A percentile compares a stretch with the other conserved stretches of the same genome.
phyloP scores from a whole-genome alignment of 1,140 invertebrate genomes.

The Pogonomyrmex californicus region DNA sequence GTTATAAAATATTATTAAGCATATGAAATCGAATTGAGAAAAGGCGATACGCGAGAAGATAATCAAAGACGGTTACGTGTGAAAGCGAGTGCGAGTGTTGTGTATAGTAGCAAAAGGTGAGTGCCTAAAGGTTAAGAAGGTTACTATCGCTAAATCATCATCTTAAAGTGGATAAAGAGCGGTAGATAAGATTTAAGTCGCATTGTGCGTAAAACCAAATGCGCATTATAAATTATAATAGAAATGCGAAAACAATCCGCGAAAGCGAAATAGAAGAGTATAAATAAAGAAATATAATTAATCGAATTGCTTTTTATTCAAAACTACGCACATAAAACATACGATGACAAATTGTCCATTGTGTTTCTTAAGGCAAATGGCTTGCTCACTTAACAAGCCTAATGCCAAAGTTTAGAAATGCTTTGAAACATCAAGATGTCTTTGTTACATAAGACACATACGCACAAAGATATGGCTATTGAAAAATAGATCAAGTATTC shows the following conservation, averaged over 20 bases:
- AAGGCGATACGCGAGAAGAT: constrained; percentile 28
- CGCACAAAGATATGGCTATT: too few species aligned
- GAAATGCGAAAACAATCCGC: background rate
- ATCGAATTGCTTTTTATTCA: background rate
- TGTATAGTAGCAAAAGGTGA: constrained; percentile 75
- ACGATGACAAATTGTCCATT: too few species aligned
- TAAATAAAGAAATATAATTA: background rate
- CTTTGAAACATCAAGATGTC: too few species aligned
- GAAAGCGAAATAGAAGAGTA: background rate
- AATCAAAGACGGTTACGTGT: constrained; percentile 69
- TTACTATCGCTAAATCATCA: constrained; percentile 73
- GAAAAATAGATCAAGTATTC: too few species aligned
- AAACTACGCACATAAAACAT: too few species aligned
- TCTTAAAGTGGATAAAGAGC: constrained; percentile 48
- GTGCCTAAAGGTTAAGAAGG: constrained; percentile 72
- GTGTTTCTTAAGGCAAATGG: too few species aligned
- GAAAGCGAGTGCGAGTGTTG: constrained; percentile 71
- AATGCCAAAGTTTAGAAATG: too few species aligned
- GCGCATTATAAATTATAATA: background rate
- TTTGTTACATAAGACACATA: too few species aligned
- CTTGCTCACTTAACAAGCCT: too few species aligned
- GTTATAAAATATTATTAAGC: constrained; percentile 47
- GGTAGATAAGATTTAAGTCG: constrained; percentile 37
- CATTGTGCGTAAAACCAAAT: constrained; percentile 1
- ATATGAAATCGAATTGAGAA: constrained; percentile 23